These are phyloP conservation scores for Scomber japonicus DNA, from an alignment of 2,113 vertebrate genomes.

Conservation along the genomic window DNA sequence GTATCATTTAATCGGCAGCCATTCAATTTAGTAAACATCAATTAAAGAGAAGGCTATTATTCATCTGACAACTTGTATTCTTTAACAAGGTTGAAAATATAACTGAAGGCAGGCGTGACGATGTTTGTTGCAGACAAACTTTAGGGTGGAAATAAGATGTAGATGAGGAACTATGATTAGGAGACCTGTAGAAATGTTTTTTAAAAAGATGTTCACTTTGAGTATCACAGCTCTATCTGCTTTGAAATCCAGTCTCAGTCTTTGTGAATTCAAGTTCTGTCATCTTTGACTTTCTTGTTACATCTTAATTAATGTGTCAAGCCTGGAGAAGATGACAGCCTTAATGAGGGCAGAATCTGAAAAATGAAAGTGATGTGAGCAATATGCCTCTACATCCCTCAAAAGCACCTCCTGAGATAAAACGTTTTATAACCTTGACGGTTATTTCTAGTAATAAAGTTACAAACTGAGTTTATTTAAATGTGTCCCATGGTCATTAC, in stretches of 20 bases:
- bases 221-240: no score
- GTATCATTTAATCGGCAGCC: not conserved
- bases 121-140: no score
- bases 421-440: not conserved
- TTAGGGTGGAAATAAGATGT: not conserved
- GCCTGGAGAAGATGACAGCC: not conserved
- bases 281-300: not conserved
- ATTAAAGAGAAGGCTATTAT: not conserved
- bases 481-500: no score
- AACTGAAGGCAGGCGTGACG: no score
- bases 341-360: not conserved
- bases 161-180: not conserved
- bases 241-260: not conserved
- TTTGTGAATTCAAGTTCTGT: conserved; percentile 2
- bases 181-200: not conserved
- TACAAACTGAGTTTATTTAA: no score
- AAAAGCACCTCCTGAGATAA: not conserved
- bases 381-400: not conserved
- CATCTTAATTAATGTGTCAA: conserved; percentile 28
- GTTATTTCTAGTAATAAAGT: not conserved
- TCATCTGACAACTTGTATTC: not conserved
- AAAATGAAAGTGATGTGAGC: not conserved
- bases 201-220: not conserved
- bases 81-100: not conserved
- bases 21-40: not conserved